A percentile compares a stretch with the other conserved stretches of the same genome.
Evolutionary conservation across 2,888 invertebrate genomes (phyloP).

Genomic region (Apomyelois bistriatella): DNA sequence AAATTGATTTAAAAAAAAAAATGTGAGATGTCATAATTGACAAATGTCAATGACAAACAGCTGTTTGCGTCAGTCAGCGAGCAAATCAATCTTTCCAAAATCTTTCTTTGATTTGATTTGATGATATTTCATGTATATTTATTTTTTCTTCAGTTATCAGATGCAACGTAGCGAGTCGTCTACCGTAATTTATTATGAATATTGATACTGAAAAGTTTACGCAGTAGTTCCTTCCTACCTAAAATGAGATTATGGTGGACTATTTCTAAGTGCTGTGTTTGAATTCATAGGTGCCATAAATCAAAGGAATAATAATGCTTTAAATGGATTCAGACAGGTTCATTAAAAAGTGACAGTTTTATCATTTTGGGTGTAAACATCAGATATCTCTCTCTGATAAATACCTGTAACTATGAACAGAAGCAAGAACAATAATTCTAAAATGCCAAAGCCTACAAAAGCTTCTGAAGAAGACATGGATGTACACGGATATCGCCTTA

Average conservation of each 20-base stretch:
- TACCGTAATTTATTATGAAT: no score
- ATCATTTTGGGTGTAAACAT: constrained; percentile 3
- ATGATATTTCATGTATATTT: no score
- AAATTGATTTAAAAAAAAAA: no score
- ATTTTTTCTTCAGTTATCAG: no score
- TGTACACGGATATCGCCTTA: constrained; percentile 49
- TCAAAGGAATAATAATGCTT: not conserved
- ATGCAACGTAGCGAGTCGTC: no score
- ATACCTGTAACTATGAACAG: constrained; percentile 61
- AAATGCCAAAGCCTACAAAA: constrained; percentile 48
- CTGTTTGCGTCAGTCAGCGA: not conserved
- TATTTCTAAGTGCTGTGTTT: no score
- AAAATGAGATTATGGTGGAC: no score
- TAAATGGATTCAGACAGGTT: not conserved
- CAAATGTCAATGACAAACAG: not conserved
- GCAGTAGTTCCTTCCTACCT: no score
- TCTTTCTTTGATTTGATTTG: no score
- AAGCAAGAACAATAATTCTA: constrained; percentile 62
- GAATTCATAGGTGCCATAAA: not conserved
- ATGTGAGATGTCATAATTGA: not conserved
- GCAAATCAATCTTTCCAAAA: no score
- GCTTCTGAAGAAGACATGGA: constrained; percentile 40
- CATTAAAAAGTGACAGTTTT: not conserved
- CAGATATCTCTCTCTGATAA: constrained; percentile 12
- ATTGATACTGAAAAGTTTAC: no score